Evolutionary conservation across 2,888 invertebrate species (phyloP), one percentile per base, ranked within the genome.

Genomic region (Alcis repandata): DNA sequence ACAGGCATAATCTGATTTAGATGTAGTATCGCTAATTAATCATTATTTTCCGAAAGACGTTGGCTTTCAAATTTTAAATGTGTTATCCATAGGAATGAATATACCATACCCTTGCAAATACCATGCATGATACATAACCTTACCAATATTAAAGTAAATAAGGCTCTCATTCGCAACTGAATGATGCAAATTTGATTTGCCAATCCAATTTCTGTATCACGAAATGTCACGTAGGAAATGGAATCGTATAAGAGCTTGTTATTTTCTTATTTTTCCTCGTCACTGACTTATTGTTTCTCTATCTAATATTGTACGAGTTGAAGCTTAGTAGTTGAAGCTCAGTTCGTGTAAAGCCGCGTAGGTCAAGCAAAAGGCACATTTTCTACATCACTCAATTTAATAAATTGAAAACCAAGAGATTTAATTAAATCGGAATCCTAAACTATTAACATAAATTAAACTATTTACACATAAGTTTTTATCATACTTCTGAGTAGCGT

Each of bases 201-300:
- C 78, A 80, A 82, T 82, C 78, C 80, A 80, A 86, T 86, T 87
- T 82, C 72, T 72, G 52, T 68, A 63, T 77, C 83, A 87, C 79
- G 87, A 85, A 87, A 88, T 87, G 85, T 84, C 86, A 84, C 68
- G 69, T 66, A 54, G 32, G 63, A 72, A 72, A 74, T 69, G 63
- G 68, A 43, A 63, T 49, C 40, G n/a, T 49, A 56, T 45, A n/a
- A n/a, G n/a, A 56, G 19, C 19, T n/a, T 33, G 22, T 41, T 15
- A 19, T 36, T 49, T 49, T 40, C 53, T 15, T 57, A 52, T 36
- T 27, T 51, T 52, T 43, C 49, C 43, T 63, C 27, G 41, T 20
- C 20, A 43, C 15, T 62, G 43, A 11, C 11, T 8, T 59, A 41
- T 11, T n/a, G 7, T 10, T 22, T 22, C 3, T 46, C 22, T 46